phyloP scores from a whole-genome alignment of 1,140 invertebrate genomes.

The Lasioglossum albipes region DNA sequence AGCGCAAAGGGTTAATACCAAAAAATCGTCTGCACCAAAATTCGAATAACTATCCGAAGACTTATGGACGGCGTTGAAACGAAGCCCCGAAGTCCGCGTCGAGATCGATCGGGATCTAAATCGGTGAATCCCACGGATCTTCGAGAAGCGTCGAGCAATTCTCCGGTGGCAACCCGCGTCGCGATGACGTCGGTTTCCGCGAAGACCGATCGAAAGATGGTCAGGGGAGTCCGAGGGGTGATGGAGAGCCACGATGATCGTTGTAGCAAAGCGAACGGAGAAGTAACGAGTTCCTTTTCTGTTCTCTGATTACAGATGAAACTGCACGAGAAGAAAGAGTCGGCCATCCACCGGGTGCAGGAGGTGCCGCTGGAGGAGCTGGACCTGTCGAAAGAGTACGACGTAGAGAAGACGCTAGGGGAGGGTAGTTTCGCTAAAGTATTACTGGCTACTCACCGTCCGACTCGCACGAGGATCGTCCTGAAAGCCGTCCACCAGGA shows the following conservation, averaged over 20 bases:
- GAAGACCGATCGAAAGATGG: not conserved
- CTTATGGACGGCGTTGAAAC: no score
- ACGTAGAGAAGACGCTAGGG: conserved; percentile 83
- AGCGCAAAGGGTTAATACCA: no score
- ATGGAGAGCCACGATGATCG: no score
- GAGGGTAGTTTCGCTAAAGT: conserved; percentile 88
- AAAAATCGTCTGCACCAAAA: no score
- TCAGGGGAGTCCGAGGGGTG: no score
- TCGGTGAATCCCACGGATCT: no score
- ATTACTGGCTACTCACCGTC: conserved; percentile 82
- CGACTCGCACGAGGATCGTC: conserved; percentile 83
- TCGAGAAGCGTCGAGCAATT: no score
- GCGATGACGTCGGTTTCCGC: not conserved
- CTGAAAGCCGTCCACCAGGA: conserved; percentile 86
- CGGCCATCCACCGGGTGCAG: conserved; percentile 80
- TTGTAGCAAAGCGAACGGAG: not conserved
- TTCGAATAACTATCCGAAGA: no score
- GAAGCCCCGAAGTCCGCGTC: no score
- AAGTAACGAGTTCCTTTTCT: not conserved
- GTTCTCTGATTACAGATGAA: conserved; percentile 74
- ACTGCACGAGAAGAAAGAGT: conserved; percentile 77
- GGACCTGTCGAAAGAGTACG: conserved; percentile 83
- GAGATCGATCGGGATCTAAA: no score
- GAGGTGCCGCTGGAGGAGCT: conserved; percentile 81
- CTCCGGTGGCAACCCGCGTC: not conserved